Conservation (phyloP, 2,797 vertebrate species). For the Poeciliopsis turneri region DNA sequence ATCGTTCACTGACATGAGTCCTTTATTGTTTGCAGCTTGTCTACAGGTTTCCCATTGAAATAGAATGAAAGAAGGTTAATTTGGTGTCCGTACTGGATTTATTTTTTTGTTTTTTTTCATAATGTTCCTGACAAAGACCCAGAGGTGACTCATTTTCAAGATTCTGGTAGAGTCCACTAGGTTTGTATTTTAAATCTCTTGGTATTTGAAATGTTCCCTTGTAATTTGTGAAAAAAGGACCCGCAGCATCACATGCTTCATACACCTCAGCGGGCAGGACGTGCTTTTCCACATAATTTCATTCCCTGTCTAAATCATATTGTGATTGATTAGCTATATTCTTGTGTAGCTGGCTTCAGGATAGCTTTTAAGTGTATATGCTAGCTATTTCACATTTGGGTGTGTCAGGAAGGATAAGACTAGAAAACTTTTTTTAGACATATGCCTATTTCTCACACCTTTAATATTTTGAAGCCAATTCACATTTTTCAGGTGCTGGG, state of each 20-base stretch:
- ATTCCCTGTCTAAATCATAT: neutral
- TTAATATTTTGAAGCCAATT: neutral
- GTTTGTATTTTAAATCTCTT: neutral
- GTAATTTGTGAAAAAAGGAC: neutral
- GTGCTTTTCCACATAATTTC: neutral
- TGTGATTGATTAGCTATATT: neutral
- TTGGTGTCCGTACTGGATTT: neutral
- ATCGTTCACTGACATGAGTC: too few relatives aligned
- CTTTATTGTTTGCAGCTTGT: neutral
- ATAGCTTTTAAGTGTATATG: neutral
- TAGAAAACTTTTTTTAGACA: neutral
- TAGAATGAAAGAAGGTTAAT: neutral
- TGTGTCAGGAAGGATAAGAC: neutral
- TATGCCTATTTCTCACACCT: neutral
- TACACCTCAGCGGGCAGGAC: neutral
- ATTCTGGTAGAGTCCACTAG: neutral
- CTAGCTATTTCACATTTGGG: neutral
- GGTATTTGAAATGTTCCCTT: neutral
- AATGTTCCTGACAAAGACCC: neutral
- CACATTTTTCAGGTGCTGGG: neutral
- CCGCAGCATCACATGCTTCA: neutral
- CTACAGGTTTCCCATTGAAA: neutral
- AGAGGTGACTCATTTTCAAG: neutral
- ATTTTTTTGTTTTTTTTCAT: neutral
- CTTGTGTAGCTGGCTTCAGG: neutral